Conservation (phyloP, 2,113 vertebrate genomes). For the Micromys minutus region DNA sequence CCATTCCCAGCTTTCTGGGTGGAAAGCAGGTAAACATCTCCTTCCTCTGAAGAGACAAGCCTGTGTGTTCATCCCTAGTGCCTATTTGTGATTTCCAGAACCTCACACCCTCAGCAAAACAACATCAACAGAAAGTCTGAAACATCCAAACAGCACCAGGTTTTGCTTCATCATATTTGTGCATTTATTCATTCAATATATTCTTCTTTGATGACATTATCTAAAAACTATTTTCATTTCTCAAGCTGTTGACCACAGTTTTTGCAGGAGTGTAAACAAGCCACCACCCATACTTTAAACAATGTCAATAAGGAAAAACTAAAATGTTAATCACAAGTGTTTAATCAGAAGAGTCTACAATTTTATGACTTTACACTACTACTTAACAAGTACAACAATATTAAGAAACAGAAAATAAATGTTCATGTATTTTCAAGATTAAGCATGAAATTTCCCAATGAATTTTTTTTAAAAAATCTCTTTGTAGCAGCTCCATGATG, state of each 20-base stretch:
- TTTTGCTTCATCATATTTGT: slow-evolving; percentile 17
- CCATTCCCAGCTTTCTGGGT: background rate
- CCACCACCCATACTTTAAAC: background rate
- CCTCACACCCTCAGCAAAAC: background rate
- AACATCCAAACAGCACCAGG: background rate
- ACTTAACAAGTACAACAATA: slow-evolving; percentile 35
- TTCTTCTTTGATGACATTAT: background rate
- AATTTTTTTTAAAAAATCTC: background rate
- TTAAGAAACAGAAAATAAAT: slow-evolving; percentile 56
- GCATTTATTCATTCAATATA: background rate
- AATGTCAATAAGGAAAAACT: slow-evolving; percentile 21
- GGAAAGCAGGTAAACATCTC: background rate
- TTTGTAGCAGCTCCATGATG: background rate
- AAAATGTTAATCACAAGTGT: slow-evolving; percentile 29
- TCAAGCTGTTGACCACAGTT: background rate
- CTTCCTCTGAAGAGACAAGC: background rate
- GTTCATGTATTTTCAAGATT: slow-evolving; percentile 44
- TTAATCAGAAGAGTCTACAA: slow-evolving; percentile 16
- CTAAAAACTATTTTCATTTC: slow-evolving; percentile 24
- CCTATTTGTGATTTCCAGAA: background rate
- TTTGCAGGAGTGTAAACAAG: background rate
- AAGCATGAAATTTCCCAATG: background rate
- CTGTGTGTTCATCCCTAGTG: background rate
- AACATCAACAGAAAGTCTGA: slow-evolving; percentile 46
- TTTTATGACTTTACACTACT: background rate